A percentile compares a stretch with the other conserved stretches of the same genome.
These are phyloP conservation scores for Xyrauchen texanus DNA, from an alignment of 2,113 vertebrate genomes.

Conservation along the genomic window DNA sequence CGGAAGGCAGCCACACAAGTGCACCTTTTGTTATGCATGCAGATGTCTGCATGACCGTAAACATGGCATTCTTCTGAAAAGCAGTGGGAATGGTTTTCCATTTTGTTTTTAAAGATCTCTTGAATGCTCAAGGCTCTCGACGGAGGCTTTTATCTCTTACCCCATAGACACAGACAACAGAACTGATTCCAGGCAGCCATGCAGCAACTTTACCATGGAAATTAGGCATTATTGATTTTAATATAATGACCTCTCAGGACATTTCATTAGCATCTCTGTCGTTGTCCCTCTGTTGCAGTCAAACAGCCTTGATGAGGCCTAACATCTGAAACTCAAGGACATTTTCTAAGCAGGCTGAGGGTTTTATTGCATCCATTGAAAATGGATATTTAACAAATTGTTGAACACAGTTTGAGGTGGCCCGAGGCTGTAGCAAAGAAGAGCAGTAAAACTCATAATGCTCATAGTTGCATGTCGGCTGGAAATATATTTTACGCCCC, in stretches of 20 bases:
- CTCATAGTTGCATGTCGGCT: not conserved
- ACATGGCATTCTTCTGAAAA: not conserved
- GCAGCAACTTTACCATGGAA: slow-evolving; percentile 52
- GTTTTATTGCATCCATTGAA: slow-evolving; percentile 31
- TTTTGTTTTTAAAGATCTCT: slow-evolving; percentile 24
- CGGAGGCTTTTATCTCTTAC: slow-evolving; percentile 29
- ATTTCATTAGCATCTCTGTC: slow-evolving; percentile 57
- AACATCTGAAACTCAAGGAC: slow-evolving; percentile 50
- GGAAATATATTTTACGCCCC: slow-evolving; percentile 20
- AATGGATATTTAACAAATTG: slow-evolving; percentile 43
- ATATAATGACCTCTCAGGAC: slow-evolving; percentile 56
- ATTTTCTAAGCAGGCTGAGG: slow-evolving; percentile 3
- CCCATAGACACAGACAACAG: not conserved
- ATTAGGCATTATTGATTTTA: slow-evolving; percentile 62
- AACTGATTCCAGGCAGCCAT: slow-evolving; percentile 23
- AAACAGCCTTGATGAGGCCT: slow-evolving; percentile 34
- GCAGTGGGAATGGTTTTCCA: not conserved
- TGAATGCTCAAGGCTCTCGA: not conserved
- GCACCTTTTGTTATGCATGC: slow-evolving; percentile 14
- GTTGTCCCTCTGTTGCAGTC: slow-evolving; percentile 35
- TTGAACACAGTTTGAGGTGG: slow-evolving; percentile 42
- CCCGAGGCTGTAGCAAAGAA: slow-evolving; percentile 18
- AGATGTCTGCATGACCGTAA: not conserved
- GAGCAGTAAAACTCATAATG: slow-evolving; percentile 4
- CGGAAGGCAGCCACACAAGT: not conserved